These are phyloP conservation scores for Craniophora ligustri DNA, from an alignment of 2,888 invertebrate species.

Conservation along the genomic window DNA sequence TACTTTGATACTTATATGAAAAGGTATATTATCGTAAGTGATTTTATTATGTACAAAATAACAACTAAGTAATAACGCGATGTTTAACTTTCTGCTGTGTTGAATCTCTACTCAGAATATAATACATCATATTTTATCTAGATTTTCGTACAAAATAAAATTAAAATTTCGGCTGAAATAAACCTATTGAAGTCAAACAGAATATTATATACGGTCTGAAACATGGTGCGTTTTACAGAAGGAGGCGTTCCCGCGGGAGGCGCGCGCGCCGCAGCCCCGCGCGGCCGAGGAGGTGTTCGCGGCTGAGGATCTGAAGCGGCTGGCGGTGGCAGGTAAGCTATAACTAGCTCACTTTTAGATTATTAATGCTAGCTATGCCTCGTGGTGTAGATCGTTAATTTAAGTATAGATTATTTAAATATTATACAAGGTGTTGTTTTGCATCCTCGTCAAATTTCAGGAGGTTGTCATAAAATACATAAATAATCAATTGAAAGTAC, in stretches of 20 bases:
- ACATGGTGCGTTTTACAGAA: constrained; percentile 44
- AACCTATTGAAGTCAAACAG: background rate
- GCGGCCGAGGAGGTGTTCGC: constrained; percentile 55
- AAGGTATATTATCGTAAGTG: background rate
- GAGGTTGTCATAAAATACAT: no score
- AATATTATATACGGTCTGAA: constrained; percentile 6
- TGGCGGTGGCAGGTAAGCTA: constrained; percentile 40
- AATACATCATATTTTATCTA: no score
- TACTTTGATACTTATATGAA: no score
- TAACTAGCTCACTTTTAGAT: no score
- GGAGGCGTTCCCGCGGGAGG: constrained; percentile 52
- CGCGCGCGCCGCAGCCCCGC: constrained; percentile 1
- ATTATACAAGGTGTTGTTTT: no score
- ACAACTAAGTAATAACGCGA: background rate
- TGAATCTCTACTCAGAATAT: no score
- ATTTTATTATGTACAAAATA: background rate
- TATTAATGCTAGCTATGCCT: background rate
- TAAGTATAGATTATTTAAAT: no score
- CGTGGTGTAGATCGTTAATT: background rate
- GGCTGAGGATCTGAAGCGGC: constrained; percentile 57
- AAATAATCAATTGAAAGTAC: no score
- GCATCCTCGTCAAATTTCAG: no score
- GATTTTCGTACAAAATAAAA: background rate
- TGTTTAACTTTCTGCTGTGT: no score
- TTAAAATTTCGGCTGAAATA: background rate